Evolutionary conservation across 2,113 vertebrate species (phyloP).

Genomic region (Scytalopus superciliaris): DNA sequence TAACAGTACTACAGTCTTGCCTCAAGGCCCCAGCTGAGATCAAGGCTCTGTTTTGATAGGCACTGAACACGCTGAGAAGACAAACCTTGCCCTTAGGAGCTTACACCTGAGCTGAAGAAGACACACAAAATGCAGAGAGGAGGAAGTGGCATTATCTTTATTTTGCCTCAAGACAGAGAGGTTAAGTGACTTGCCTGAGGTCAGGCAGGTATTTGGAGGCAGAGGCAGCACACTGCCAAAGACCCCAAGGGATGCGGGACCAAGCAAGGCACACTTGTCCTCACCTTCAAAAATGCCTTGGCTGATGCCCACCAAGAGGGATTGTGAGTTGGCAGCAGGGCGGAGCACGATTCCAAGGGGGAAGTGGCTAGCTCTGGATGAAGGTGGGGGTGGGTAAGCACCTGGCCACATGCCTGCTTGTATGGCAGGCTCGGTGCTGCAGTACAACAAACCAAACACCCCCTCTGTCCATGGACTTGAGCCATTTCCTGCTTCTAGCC

Average conservation of each 20-base stretch:
- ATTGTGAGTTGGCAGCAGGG: neutral
- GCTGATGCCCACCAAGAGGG: neutral
- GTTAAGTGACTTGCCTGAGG: neutral
- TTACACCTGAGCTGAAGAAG: conserved; percentile 35
- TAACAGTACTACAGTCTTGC: conserved; percentile 26
- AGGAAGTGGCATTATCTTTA: conserved; percentile 3
- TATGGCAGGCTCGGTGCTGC: neutral
- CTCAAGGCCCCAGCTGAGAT: conserved; percentile 64
- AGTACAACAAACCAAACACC: neutral
- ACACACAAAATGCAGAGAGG: neutral
- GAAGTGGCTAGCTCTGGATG: neutral
- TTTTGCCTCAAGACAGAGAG: neutral
- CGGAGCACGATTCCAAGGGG: neutral
- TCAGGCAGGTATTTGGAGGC: neutral
- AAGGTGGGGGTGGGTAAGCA: neutral
- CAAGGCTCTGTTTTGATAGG: conserved; percentile 57
- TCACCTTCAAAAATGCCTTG: neutral
- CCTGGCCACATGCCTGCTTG: rapidly evolving
- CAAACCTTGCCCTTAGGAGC: conserved; percentile 57
- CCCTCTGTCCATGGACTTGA: neutral
- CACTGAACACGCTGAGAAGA: neutral
- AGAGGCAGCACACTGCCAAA: neutral
- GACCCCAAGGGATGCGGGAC: neutral
- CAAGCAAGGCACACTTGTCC: rapidly evolving
- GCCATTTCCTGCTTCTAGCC: neutral